Percentiles rank a stretch among this genome's conserved stretches.
phyloP scores from a whole-genome alignment of 2,888 invertebrate species.

The Chalcis sispes region DNA sequence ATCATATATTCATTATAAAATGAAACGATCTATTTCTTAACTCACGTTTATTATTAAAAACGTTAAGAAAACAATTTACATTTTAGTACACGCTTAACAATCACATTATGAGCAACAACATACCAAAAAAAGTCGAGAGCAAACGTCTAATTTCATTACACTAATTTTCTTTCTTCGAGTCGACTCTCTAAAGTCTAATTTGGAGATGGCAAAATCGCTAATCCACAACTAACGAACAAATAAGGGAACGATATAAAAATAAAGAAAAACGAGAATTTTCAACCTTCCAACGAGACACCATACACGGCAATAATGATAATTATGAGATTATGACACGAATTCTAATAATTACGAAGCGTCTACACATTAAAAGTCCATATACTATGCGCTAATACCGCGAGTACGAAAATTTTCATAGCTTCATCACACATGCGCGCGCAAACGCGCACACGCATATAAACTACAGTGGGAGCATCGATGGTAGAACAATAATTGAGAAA shows the following conservation, averaged over 20 bases:
- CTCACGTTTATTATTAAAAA: too few relatives aligned
- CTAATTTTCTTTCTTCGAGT: too few relatives aligned
- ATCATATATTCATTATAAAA: too few relatives aligned
- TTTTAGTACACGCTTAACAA: too few relatives aligned
- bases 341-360: slow-evolving; percentile 27
- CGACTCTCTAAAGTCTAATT: too few relatives aligned
- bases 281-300: slow-evolving; percentile 13
- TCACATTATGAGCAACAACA: too few relatives aligned
- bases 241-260: too few relatives aligned
- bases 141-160: too few relatives aligned
- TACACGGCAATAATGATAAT: slow-evolving; percentile 43
- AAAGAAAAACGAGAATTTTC: neutral
- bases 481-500: slow-evolving; percentile 23
- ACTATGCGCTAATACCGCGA: neutral
- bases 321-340: slow-evolving; percentile 46
- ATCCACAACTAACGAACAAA: neutral
- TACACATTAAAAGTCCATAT: neutral
- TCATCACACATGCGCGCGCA: neutral
- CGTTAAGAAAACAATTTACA: too few relatives aligned
- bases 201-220: too few relatives aligned
- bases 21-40: too few relatives aligned
- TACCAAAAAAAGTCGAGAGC: slow-evolving; percentile 7
- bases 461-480: neutral
- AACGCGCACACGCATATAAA: neutral
- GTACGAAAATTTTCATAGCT: slow-evolving; percentile 27